Conservation (phyloP, 2,888 invertebrate species). For the Ypsolopha sequella region DNA sequence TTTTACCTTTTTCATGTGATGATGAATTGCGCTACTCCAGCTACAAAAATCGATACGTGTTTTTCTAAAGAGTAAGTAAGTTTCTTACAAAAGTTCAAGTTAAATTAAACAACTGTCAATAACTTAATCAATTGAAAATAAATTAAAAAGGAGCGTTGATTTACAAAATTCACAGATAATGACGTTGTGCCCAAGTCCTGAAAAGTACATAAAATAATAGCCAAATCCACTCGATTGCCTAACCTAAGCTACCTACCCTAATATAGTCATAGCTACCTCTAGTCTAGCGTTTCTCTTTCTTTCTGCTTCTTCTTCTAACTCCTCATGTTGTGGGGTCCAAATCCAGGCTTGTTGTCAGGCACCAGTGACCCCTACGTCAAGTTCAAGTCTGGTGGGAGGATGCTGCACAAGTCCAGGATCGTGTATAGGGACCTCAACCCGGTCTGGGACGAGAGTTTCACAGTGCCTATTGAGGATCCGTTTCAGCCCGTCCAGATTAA, state of each 20-base stretch:
- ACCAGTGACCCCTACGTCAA: constrained; percentile 98
- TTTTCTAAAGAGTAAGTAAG: no score
- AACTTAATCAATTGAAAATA: no score
- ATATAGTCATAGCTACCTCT: neutral
- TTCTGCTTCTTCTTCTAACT: constrained; percentile 54
- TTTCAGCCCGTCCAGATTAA: constrained; percentile 88
- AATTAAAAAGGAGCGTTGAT: no score
- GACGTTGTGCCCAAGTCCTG: no score
- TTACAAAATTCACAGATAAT: no score
- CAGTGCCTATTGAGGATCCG: constrained; percentile 92
- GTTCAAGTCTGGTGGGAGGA: constrained; percentile 88
- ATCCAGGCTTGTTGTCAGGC: constrained; percentile 76
- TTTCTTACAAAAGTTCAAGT: no score
- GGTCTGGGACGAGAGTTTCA: constrained; percentile 97
- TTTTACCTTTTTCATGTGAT: no score
- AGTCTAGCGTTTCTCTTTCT: constrained; percentile 25
- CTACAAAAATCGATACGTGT: no score
- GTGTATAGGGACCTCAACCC: constrained; percentile 96
- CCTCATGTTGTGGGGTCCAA: constrained; percentile 51
- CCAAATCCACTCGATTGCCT: neutral
- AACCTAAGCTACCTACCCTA: neutral
- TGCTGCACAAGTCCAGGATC: constrained; percentile 94
- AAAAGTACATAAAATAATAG: no score
- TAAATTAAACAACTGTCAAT: no score
- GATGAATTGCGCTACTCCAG: no score